A percentile compares a stretch with the other conserved stretches of the same genome.
Conservation (phyloP, 1,140 invertebrate species). For the Atopsyche davidsoni region DNA sequence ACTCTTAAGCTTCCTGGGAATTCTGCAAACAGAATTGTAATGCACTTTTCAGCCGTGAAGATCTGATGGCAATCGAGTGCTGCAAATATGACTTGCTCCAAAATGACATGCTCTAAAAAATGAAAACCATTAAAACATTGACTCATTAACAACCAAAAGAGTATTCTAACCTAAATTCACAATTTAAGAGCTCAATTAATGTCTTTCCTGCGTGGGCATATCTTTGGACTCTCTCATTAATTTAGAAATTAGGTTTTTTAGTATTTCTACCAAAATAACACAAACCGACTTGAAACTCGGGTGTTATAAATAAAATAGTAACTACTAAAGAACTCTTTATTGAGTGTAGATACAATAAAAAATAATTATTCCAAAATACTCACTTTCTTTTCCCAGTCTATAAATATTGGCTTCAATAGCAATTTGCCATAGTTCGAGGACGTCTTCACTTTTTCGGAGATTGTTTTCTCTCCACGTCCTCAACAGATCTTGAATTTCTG, state of each 20-base stretch:
- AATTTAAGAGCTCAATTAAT: too few relatives aligned
- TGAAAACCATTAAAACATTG: slow-evolving; percentile 23
- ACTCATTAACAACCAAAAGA: too few relatives aligned
- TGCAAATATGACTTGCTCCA: slow-evolving; percentile 75
- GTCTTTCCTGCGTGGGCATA: too few relatives aligned
- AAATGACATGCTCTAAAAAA: slow-evolving; percentile 67
- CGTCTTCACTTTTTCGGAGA: slow-evolving; percentile 78
- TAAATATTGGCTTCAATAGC: slow-evolving; percentile 65
- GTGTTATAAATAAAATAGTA: too few relatives aligned
- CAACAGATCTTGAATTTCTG: slow-evolving; percentile 78
- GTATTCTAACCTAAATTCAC: too few relatives aligned
- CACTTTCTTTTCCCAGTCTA: slow-evolving; percentile 90
- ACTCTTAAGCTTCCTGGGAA: slow-evolving; percentile 91
- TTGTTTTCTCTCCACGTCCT: slow-evolving; percentile 90
- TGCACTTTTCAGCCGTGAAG: slow-evolving; percentile 73
- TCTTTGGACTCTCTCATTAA: too few relatives aligned
- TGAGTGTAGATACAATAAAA: too few relatives aligned
- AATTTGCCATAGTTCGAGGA: slow-evolving; percentile 81
- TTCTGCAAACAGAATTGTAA: slow-evolving; percentile 68
- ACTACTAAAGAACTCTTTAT: too few relatives aligned
- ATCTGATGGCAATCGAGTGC: slow-evolving; percentile 81
- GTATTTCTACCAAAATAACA: too few relatives aligned
- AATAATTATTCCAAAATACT: slow-evolving; percentile 32
- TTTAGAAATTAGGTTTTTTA: too few relatives aligned
- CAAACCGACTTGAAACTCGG: too few relatives aligned